Percentiles rank a stretch among this genome's conserved stretches.
Conservation (phyloP, 2,113 vertebrate genomes). For the Tyto alba region DNA sequence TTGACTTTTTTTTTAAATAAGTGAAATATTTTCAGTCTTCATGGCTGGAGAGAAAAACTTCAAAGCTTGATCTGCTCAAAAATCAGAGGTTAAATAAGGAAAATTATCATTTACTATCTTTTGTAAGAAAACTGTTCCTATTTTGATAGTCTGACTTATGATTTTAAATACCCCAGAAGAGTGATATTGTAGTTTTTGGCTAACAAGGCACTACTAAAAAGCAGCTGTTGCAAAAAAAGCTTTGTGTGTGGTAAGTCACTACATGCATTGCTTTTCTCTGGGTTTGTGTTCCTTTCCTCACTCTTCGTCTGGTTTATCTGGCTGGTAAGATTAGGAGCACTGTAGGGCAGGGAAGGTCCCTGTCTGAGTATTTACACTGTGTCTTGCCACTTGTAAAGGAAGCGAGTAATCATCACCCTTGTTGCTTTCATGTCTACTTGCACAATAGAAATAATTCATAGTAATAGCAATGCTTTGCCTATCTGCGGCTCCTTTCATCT, state of each 20-base stretch:
- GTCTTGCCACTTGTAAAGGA: conserved; percentile 54
- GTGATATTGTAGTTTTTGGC: neutral
- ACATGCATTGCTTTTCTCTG: neutral
- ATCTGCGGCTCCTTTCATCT: conserved; percentile 58
- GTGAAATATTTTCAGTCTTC: neutral
- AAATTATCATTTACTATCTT: neutral
- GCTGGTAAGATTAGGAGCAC: conserved; percentile 32
- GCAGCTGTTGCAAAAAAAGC: neutral
- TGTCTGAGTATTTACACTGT: conserved; percentile 19
- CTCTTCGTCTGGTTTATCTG: conserved; percentile 11
- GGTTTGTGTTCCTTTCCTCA: neutral
- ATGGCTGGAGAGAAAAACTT: neutral
- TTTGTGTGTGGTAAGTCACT: neutral
- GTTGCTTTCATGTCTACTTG: conserved; percentile 59
- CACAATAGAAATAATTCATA: conserved; percentile 61
- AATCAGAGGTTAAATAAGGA: neutral
- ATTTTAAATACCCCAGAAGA: neutral
- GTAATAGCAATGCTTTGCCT: conserved; percentile 56
- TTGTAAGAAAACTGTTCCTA: neutral
- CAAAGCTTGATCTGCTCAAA: neutral
- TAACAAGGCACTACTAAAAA: neutral
- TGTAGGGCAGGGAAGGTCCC: conserved; percentile 24
- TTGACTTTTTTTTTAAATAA: neutral
- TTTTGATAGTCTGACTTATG: neutral
- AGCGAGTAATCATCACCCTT: conserved; percentile 41